Evolutionary conservation across 2,113 vertebrate species (phyloP), one percentile per base, ranked within the genome.

Genomic region (Salminus brasiliensis): DNA sequence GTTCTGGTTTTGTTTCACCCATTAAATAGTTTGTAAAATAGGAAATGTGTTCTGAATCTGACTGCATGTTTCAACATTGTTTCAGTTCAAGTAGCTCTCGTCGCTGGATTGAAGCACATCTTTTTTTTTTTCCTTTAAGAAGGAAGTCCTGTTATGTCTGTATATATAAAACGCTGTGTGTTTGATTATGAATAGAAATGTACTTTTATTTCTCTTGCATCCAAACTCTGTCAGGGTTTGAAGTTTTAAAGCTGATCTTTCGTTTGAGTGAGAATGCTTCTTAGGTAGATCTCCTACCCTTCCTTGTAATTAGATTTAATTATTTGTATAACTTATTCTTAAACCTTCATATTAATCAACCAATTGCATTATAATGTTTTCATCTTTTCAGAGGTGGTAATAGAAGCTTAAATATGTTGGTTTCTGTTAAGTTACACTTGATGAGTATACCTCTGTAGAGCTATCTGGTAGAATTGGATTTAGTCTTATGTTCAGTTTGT

Each of bases 121-220:
- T 81, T 79, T 57, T 69, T 29, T 57, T 16, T 63, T 86, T 84
- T 89, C 84, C 87, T 90, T 90, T 90, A 89, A 92, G 87, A 91
- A 89, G 89, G 87, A 93, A 91, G 90, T 85, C 57, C n/a, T 83
- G 82, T 84, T 84, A 34, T 66, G 75, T 86, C 49, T 91, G 85
- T 91, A 84, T 87, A 84, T 87, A 89, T 88, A 89, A 91, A 92
- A 92, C 72, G 84, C 87, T 89, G 87, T 90, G 90, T 93, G 89
- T 91, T 91, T 90, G 72, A 83, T 81, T n/a, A 79, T 79, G 36
- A 87, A 84, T 88, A 86, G 84, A 90, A 87, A 88, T 84, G 74
- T 88, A 85, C 72, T 70, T n/a, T n/a, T 84, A 84, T 88, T 88
- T 91, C 87, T 88, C 72, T 85, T 78, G 74, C 45, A 53, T 77